phyloP scores from a whole-genome alignment of 1,140 invertebrate species.

The Drosophila eugracilis region DNA sequence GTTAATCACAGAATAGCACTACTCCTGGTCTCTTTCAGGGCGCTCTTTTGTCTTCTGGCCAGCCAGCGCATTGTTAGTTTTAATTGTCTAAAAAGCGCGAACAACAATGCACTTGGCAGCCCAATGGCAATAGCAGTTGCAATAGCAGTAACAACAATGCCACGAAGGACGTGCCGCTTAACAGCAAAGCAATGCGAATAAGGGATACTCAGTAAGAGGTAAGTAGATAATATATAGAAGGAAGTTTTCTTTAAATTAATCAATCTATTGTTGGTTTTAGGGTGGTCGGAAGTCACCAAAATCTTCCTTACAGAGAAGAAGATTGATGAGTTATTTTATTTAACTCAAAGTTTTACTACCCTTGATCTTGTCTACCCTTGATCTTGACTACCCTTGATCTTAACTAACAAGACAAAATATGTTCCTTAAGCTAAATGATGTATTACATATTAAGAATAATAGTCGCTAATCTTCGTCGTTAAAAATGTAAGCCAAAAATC shows the following conservation, averaged over 20 bases:
- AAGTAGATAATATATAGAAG: conserved; percentile 2
- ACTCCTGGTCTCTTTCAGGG: conserved; percentile 48
- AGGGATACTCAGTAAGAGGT: conserved; percentile 17
- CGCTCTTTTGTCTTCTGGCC: conserved; percentile 49
- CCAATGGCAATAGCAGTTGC: conserved; percentile 40
- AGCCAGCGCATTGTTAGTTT: conserved; percentile 71
- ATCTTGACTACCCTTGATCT: too few relatives aligned
- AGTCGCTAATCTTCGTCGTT: too few relatives aligned
- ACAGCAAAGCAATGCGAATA: conserved; percentile 1
- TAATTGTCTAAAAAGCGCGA: conserved; percentile 76
- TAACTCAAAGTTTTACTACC: too few relatives aligned
- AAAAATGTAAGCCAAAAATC: too few relatives aligned
- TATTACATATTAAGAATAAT: too few relatives aligned
- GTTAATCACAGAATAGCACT: conserved; percentile 80
- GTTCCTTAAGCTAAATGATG: too few relatives aligned
- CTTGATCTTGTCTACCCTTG: too few relatives aligned
- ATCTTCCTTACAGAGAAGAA: too few relatives aligned
- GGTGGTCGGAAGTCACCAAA: too few relatives aligned
- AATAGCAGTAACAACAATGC: conserved; percentile 32
- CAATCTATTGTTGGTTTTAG: background rate
- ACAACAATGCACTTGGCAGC: conserved; percentile 60
- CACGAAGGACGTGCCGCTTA: conserved; percentile 15
- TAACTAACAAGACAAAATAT: too few relatives aligned
- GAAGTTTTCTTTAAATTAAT: background rate
- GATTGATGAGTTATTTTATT: too few relatives aligned